Conservation (phyloP, 92 coral and sea anemone genomes). For the Heliopora coerulea region DNA sequence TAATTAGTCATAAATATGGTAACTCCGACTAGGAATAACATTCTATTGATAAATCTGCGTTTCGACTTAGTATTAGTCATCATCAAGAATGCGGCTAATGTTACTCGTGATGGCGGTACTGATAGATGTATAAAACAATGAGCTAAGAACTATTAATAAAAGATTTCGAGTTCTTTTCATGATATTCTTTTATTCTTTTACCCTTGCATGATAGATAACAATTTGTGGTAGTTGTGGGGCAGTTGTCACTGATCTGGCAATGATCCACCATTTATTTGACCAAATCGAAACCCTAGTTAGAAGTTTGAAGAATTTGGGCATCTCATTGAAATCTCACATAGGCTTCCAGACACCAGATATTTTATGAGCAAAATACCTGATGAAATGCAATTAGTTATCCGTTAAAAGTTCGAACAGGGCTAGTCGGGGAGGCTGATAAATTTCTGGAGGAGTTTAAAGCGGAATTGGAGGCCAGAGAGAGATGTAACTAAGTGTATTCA, state of each 20-base stretch:
- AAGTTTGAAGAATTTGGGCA: conserved; percentile 24
- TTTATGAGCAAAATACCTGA: conserved; percentile 15
- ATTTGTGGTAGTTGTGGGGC: too few relatives aligned
- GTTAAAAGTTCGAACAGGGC: conserved; percentile 14
- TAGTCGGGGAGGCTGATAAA: conserved; percentile 17
- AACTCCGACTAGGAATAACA: too few relatives aligned
- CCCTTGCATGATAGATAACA: too few relatives aligned
- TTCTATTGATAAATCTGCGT: too few relatives aligned
- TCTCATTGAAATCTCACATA: background rate
- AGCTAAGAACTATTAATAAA: too few relatives aligned
- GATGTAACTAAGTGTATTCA: conserved; percentile 13
- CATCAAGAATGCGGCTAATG: too few relatives aligned
- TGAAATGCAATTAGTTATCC: conserved; percentile 17
- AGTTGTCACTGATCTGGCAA: conserved; percentile 21
- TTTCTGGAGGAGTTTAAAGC: conserved; percentile 8
- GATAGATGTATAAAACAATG: too few relatives aligned
- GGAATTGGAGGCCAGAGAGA: conserved; percentile 36
- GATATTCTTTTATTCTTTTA: too few relatives aligned
- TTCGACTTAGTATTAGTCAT: too few relatives aligned
- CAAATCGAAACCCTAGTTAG: conserved; percentile 41
- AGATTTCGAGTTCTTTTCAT: too few relatives aligned
- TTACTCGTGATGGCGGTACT: too few relatives aligned
- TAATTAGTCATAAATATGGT: too few relatives aligned
- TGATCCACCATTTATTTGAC: conserved; percentile 31
- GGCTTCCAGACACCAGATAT: conserved; percentile 18